Evolutionary conservation across 1,140 invertebrate genomes (phyloP).

Genomic region (Tetragonula clypearis): DNA sequence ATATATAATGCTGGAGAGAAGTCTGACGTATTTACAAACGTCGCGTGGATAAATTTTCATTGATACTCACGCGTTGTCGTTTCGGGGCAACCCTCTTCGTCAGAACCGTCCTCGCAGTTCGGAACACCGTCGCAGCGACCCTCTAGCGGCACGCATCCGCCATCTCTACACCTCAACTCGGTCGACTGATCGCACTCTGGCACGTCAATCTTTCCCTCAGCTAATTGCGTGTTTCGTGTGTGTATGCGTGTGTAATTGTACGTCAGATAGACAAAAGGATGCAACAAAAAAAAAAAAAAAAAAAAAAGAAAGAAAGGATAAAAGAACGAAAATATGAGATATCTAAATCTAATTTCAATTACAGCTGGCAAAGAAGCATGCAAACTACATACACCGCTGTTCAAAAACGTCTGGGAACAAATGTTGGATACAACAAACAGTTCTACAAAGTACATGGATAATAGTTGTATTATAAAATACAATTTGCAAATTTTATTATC

Average conservation of each 20-base stretch:
- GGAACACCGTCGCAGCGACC: slow-evolving; percentile 77
- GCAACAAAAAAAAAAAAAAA: slow-evolving; percentile 33
- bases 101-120: slow-evolving; percentile 83
- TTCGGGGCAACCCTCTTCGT: slow-evolving; percentile 80
- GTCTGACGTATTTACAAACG: neutral
- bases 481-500: too few species aligned
- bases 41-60: neutral
- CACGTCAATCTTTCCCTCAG: neutral
- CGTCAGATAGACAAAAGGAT: neutral
- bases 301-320: neutral
- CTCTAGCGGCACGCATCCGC: slow-evolving; percentile 82
- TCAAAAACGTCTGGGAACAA: neutral
- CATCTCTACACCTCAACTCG: slow-evolving; percentile 76
- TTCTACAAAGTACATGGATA: too few species aligned
- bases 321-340: slow-evolving; percentile 29
- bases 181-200: slow-evolving; percentile 70
- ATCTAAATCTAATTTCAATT: too few species aligned
- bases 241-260: slow-evolving; percentile 3
- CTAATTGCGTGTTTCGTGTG: slow-evolving; percentile 29
- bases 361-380: too few species aligned
- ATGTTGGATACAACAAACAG: neutral
- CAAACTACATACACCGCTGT: too few species aligned
- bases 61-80: slow-evolving; percentile 33
- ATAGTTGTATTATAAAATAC: too few species aligned
- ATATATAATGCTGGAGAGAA: neutral